These are phyloP conservation scores for Leuctra nigra DNA, from an alignment of 2,888 invertebrate species.

Conservation along the genomic window DNA sequence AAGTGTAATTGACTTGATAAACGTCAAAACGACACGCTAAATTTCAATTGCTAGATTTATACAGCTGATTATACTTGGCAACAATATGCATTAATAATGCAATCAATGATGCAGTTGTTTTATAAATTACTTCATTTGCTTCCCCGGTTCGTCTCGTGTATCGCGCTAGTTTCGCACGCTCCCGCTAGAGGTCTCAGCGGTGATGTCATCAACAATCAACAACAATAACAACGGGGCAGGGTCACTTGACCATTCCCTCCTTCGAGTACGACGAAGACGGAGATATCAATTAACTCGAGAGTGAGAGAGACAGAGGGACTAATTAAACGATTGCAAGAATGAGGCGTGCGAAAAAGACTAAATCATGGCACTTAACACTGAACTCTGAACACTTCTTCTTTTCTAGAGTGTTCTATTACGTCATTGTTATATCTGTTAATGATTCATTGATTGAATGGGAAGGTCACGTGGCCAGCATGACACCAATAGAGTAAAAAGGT, in stretches of 20 bases:
- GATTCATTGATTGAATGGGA: neutral
- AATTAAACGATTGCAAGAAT: no score
- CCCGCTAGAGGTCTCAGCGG: neutral
- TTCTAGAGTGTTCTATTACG: neutral
- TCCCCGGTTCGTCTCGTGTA: neutral
- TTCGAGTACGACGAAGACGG: neutral
- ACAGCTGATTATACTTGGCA: neutral
- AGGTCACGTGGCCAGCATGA: neutral
- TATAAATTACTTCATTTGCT: neutral
- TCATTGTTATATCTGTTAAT: neutral
- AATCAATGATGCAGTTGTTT: constrained; percentile 1
- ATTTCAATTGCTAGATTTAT: no score
- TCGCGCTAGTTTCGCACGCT: neutral
- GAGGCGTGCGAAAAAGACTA: constrained; percentile 2
- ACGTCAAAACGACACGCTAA: no score
- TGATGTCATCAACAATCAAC: constrained; percentile 5
- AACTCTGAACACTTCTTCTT: no score
- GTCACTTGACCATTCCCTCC: neutral
- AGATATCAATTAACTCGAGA: neutral
- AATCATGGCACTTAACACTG: constrained; percentile 3
- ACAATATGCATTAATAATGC: constrained; percentile 4
- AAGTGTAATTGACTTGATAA: no score
- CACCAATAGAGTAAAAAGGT: neutral
- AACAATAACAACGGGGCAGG: constrained; percentile 7
- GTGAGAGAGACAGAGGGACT: neutral